Conservation (phyloP, 2,113 vertebrate genomes). For the Neogale vison region DNA sequence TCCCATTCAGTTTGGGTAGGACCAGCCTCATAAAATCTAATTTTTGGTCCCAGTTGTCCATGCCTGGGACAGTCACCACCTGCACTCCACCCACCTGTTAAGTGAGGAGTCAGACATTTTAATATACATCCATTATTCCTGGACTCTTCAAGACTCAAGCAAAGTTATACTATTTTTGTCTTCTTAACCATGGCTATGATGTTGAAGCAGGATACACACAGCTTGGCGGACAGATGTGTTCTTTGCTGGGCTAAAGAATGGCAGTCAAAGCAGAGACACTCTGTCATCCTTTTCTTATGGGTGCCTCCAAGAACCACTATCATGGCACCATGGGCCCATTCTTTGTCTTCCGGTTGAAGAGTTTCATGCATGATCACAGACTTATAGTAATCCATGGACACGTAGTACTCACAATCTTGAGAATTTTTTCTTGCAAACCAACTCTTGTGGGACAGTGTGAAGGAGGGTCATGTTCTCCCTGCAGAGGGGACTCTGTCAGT, state of each 20-base stretch:
- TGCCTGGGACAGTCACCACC: neutral
- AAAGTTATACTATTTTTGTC: neutral
- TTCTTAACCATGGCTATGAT: neutral
- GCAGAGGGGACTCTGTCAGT: neutral
- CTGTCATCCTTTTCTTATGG: neutral
- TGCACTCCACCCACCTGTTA: neutral
- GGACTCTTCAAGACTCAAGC: neutral
- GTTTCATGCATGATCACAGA: neutral
- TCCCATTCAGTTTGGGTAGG: neutral
- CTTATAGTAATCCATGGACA: neutral
- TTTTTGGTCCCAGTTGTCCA: neutral
- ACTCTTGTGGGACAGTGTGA: neutral
- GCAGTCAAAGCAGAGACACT: neutral
- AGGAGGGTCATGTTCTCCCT: neutral
- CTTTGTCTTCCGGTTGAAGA: neutral
- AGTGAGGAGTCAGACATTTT: neutral
- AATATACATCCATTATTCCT: neutral
- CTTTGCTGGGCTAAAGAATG: neutral
- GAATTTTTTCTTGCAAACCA: neutral
- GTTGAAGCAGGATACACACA: neutral
- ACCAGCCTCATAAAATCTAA: neutral
- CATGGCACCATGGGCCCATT: too few species aligned
- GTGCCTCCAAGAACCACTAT: neutral
- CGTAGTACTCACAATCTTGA: neutral
- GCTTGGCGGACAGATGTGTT: neutral